These are phyloP conservation scores for Apocheima hispidaria DNA, from an alignment of 2,888 invertebrate species.

Conservation along the genomic window DNA sequence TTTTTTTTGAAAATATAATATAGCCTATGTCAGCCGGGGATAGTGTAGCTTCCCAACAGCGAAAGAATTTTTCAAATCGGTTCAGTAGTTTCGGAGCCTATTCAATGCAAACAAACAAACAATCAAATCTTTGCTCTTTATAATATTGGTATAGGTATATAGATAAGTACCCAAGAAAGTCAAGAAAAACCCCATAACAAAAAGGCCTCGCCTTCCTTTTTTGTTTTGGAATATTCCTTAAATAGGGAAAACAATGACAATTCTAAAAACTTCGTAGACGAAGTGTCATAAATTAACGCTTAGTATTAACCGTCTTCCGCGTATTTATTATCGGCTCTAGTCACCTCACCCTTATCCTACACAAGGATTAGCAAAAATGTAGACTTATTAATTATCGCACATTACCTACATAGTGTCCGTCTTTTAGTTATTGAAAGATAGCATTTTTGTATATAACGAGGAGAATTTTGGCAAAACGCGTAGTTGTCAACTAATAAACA, in stretches of 20 bases:
- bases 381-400: conserved; percentile 18
- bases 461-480: conserved; percentile 31
- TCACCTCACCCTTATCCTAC: conserved; percentile 25
- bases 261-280: conserved; percentile 11
- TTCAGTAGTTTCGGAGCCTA: no score
- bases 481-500: conserved; percentile 41
- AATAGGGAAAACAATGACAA: neutral
- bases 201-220: no score
- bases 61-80: no score
- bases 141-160: no score
- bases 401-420: conserved; percentile 2
- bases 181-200: no score
- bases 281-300: conserved; percentile 22
- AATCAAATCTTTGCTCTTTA: no score
- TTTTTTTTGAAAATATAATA: no score
- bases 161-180: no score
- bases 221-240: neutral
- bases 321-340: conserved; percentile 26
- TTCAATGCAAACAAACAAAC: no score
- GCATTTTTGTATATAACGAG: conserved; percentile 41
- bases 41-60: no score
- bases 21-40: no score
- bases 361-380: conserved; percentile 21
- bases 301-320: conserved; percentile 19
- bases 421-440: conserved; percentile 36